Evolutionary conservation across 2,888 invertebrate genomes (phyloP), one percentile per base, ranked within the genome.

Genomic region (Torymus aiolomorphi): DNA sequence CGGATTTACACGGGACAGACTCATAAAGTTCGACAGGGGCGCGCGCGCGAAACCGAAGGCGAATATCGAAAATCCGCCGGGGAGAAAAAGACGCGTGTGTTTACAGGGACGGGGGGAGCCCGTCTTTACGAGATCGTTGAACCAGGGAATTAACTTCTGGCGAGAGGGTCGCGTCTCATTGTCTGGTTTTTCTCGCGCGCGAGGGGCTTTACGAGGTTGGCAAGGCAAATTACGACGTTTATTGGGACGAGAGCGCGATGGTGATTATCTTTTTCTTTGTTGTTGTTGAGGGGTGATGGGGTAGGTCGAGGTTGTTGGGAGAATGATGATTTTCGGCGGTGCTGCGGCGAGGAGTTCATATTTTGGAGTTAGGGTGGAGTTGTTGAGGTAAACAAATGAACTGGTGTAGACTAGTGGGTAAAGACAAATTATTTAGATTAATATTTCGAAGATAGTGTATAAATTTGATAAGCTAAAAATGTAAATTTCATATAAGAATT

Each of bases 101-200:
- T 76, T 61, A 69, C 62, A 54, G 70, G 56, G n/a, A 16, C 51
- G 13, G 31, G n/a, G 16, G 24, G 12, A 24, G 18, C 2, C 66
- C 24, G 69, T 62, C 76, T 80, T 80, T 76, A 76, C 63, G 80
- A 71, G 80, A 80, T 67, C 73, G 69, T 76, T 76, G 80, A 80
- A 80, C 80, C 63, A 14, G 79, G 69, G 71, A 79, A 75, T 79
- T 70, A 73, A 70, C 54, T 74, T 13, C 16, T 51, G 20, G 59
- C 10, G 56, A 56, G 63, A 69, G 24, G 8, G 42, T 42, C 42
- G 5, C 42, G 42, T 42, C 42, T 42, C 42, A 42, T 42, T 42
- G 42, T 42, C 42, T 42, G 42, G 42, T 42, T 42, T 42, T 42
- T 42, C 42, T 42, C 8, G 42, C 5, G 42, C 42, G 8, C 8